A percentile compares a stretch with the other conserved stretches of the same genome.
These are phyloP conservation scores for Pseudanteris insignis DNA, from an alignment of 2,888 invertebrate genomes.

Conservation along the genomic window DNA sequence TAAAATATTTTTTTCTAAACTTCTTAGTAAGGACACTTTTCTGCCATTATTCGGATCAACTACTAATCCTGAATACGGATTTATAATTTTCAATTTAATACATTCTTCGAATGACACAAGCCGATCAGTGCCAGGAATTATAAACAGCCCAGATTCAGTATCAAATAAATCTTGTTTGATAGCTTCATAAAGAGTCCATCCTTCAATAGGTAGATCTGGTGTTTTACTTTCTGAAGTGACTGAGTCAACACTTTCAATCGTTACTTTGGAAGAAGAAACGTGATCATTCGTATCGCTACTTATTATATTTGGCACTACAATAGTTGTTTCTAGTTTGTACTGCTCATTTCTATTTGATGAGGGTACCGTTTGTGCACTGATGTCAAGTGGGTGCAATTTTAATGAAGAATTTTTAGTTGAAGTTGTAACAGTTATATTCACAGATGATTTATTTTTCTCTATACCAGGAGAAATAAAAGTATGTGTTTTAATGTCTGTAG, in stretches of 20 bases:
- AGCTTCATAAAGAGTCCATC: slow-evolving; percentile 85
- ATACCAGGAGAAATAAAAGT: slow-evolving; percentile 44
- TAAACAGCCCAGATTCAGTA: slow-evolving; percentile 83
- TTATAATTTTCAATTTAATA: slow-evolving; percentile 84
- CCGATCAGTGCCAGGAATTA: slow-evolving; percentile 86
- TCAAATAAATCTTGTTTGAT: slow-evolving; percentile 85
- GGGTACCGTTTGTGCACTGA: slow-evolving; percentile 4
- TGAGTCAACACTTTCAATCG: slow-evolving; percentile 20
- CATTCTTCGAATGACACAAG: slow-evolving; percentile 88
- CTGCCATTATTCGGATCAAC: slow-evolving; percentile 79
- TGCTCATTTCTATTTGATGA: slow-evolving; percentile 31
- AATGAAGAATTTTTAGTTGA: slow-evolving; percentile 17
- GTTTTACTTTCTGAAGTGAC: neutral
- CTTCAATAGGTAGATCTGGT: slow-evolving; percentile 79
- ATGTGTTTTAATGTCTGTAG: slow-evolving; percentile 56
- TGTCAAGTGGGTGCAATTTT: neutral
- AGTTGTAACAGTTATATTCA: slow-evolving; percentile 26
- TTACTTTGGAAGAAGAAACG: slow-evolving; percentile 10
- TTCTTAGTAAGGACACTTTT: slow-evolving; percentile 74
- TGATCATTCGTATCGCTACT: slow-evolving; percentile 7
- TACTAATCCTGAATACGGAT: slow-evolving; percentile 83
- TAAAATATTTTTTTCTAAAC: slow-evolving; percentile 81
- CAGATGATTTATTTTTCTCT: slow-evolving; percentile 11
- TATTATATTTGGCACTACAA: slow-evolving; percentile 23
- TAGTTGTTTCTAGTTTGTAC: slow-evolving; percentile 20